Percentiles rank a stretch among this genome's conserved stretches.
Conservation (phyloP, 1,140 invertebrate genomes). For the Neodiprion fabricii region DNA sequence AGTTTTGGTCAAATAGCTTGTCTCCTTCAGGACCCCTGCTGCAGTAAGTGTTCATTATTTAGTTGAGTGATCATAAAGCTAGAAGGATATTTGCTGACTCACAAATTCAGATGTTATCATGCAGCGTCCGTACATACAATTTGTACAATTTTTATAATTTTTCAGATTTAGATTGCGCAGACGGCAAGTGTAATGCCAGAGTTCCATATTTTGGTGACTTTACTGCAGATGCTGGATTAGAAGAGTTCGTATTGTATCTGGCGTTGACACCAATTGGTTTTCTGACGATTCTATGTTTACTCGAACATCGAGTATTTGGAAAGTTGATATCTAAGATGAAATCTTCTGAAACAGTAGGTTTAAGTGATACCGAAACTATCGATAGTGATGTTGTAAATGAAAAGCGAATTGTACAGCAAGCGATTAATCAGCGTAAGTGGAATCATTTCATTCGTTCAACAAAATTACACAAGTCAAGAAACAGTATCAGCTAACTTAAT, state of each 20-base stretch:
- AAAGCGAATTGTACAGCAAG: conserved; percentile 44
- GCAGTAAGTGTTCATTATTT: not conserved
- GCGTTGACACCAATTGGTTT: conserved; percentile 45
- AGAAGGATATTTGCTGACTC: too few relatives aligned
- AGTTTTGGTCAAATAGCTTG: conserved; percentile 28
- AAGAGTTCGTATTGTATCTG: conserved; percentile 45
- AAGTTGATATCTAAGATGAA: not conserved
- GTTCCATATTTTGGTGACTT: conserved; percentile 45
- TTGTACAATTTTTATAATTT: not conserved
- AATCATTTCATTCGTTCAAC: conserved; percentile 34
- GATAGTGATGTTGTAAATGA: conserved; percentile 62
- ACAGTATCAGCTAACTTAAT: not conserved
- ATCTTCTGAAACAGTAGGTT: not conserved
- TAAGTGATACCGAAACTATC: conserved; percentile 25
- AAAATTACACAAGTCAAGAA: conserved; percentile 56
- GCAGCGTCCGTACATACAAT: not conserved
- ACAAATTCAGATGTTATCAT: too few relatives aligned
- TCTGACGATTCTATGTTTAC: conserved; percentile 27
- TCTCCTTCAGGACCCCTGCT: not conserved
- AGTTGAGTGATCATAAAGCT: not conserved
- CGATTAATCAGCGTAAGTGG: conserved; percentile 29
- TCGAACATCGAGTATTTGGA: conserved; percentile 40
- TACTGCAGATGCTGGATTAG: conserved; percentile 41
- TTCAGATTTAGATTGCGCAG: conserved; percentile 38
- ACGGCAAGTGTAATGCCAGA: conserved; percentile 46